A percentile compares a stretch with the other conserved stretches of the same genome.
Evolutionary conservation across 1,140 invertebrate genomes (phyloP).

Genomic region (Asobara japonica): DNA sequence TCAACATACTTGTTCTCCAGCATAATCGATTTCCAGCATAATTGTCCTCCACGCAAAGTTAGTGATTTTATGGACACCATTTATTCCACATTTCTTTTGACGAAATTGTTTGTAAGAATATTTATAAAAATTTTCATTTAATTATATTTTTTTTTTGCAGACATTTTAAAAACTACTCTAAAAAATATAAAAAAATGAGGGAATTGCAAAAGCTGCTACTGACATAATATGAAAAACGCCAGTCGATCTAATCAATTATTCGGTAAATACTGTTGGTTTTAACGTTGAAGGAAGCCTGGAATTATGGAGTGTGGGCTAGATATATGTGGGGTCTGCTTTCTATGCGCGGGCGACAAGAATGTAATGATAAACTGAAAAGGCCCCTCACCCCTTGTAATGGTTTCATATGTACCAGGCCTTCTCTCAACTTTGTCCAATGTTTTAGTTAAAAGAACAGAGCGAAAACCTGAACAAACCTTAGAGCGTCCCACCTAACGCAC

Average conservation of each 20-base stretch:
- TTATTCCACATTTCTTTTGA: too few relatives aligned
- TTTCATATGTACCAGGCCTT: slow-evolving; percentile 14
- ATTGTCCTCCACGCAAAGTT: neutral
- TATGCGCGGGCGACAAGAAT: slow-evolving; percentile 48
- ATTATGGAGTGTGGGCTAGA: slow-evolving; percentile 47
- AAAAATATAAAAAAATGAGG: too few relatives aligned
- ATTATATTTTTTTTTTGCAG: too few relatives aligned
- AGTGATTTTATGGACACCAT: neutral
- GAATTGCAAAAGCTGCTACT: neutral
- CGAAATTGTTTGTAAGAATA: too few relatives aligned
- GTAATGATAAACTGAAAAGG: slow-evolving; percentile 39
- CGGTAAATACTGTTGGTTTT: neutral
- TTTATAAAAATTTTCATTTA: too few relatives aligned
- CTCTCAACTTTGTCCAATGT: slow-evolving; percentile 30
- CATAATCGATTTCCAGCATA: too few relatives aligned
- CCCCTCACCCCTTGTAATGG: slow-evolving; percentile 35
- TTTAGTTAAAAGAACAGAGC: slow-evolving; percentile 16
- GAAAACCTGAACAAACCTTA: slow-evolving; percentile 39
- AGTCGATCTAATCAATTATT: neutral
- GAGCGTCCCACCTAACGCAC: slow-evolving; percentile 41
- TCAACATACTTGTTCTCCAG: too few relatives aligned
- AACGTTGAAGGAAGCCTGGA: slow-evolving; percentile 2
- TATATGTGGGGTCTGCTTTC: slow-evolving; percentile 56
- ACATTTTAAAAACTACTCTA: too few relatives aligned
- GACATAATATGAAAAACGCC: neutral